Evolutionary conservation across 2,888 invertebrate genomes (phyloP).

Genomic region (Rapana venosa): DNA sequence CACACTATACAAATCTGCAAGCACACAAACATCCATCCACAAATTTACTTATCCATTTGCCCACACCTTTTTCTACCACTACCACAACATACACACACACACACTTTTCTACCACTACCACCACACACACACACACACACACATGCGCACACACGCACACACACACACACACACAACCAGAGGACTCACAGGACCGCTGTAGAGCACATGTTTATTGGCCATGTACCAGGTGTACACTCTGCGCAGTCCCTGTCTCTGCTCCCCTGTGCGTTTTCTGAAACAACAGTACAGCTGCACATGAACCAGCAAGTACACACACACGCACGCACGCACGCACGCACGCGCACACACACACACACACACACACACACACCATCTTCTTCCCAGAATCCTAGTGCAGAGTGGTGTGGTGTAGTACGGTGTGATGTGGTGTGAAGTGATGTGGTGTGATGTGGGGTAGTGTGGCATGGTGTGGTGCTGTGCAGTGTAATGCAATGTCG

Average conservation of each 20-base stretch:
- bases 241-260: constrained; percentile 62
- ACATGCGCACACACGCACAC: not conserved
- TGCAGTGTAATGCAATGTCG: no score
- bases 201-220: constrained; percentile 69
- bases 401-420: no score
- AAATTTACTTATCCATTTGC: no score
- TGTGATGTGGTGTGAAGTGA: no score
- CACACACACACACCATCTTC: not conserved
- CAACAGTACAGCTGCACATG: not conserved
- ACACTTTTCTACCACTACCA: not conserved
- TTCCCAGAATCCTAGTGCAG: not conserved
- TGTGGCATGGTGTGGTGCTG: no score
- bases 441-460: no score
- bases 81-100: not conserved
- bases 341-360: not conserved
- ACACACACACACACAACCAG: not conserved
- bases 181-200: constrained; percentile 70
- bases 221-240: constrained; percentile 71
- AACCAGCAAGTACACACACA: not conserved
- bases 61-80: no score
- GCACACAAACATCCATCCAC: no score
- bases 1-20: no score
- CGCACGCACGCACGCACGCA: not conserved
- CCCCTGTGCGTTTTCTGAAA: constrained; percentile 56
- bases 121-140: not conserved